Percentiles rank a stretch among this genome's conserved stretches.
Evolutionary conservation across 2,888 invertebrate species (phyloP).

Genomic region (Oscheius sp.): DNA sequence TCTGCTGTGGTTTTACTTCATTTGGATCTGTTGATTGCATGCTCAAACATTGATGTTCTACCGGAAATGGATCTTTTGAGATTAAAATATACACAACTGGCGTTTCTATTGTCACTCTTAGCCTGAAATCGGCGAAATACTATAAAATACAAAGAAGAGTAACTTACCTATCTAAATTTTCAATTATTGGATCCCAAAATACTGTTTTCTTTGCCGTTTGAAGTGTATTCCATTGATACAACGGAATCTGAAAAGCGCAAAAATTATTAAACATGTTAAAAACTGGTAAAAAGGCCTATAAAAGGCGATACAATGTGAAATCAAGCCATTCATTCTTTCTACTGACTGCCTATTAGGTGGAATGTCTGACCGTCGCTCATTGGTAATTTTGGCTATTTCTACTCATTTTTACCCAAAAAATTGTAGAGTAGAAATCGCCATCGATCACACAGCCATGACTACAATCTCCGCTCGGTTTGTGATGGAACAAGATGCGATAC

Average conservation of each 20-base stretch:
- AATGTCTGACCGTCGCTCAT: neutral
- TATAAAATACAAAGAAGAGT: neutral
- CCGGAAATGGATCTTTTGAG: slow-evolving; percentile 41
- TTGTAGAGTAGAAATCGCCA: too few relatives aligned
- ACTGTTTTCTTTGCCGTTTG: slow-evolving; percentile 19
- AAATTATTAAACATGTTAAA: neutral
- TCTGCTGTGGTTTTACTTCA: neutral
- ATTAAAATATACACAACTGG: slow-evolving; percentile 43
- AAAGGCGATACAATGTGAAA: too few relatives aligned
- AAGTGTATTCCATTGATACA: slow-evolving; percentile 41
- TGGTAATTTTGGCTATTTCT: neutral
- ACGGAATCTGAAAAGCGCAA: slow-evolving; percentile 29
- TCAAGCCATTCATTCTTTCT: neutral
- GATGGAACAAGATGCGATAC: too few relatives aligned
- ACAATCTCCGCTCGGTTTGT: too few relatives aligned
- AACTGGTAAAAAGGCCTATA: neutral
- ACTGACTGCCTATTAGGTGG: too few relatives aligned
- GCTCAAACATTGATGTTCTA: slow-evolving; percentile 35
- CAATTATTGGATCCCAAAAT: slow-evolving; percentile 33
- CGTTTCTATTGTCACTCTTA: slow-evolving; percentile 38
- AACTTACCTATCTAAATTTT: slow-evolving; percentile 28
- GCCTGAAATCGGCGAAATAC: slow-evolving; percentile 2
- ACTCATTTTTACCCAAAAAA: too few relatives aligned
- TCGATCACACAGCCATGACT: too few relatives aligned
- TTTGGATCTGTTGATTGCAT: slow-evolving; percentile 32